A percentile compares a stretch with the other conserved stretches of the same genome.
These are phyloP conservation scores for Pocillopora meandrina DNA, from an alignment of 92 coral and sea anemone species.

Conservation along the genomic window DNA sequence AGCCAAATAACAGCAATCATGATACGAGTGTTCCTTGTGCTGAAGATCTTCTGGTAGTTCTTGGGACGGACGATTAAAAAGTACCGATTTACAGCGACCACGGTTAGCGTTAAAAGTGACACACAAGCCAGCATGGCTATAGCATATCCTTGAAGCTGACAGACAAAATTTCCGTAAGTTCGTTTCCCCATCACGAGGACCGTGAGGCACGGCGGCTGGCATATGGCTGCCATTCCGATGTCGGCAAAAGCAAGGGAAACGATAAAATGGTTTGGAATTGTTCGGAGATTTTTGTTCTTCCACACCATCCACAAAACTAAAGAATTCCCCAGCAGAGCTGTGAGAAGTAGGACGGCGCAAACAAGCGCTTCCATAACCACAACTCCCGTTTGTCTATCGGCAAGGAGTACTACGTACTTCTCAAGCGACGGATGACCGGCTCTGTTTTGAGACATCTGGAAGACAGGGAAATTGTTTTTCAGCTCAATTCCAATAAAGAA, in stretches of 20 bases:
- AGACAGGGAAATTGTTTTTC: too few species aligned
- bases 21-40: slow-evolving; percentile 56
- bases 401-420: slow-evolving; percentile 50
- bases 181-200: slow-evolving; percentile 71
- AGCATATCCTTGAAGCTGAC: slow-evolving; percentile 78
- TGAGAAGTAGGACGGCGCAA: slow-evolving; percentile 48
- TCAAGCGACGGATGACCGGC: slow-evolving; percentile 47
- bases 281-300: slow-evolving; percentile 66
- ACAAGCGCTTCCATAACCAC: slow-evolving; percentile 53
- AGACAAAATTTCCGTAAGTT: slow-evolving; percentile 74
- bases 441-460: slow-evolving; percentile 22
- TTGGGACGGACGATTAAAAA: slow-evolving; percentile 81
- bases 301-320: slow-evolving; percentile 78
- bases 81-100: slow-evolving; percentile 79
- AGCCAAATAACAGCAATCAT: slow-evolving; percentile 74
- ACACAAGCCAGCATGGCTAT: slow-evolving; percentile 71
- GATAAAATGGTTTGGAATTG: slow-evolving; percentile 75
- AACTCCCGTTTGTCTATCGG: slow-evolving; percentile 45
- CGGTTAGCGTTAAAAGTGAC: slow-evolving; percentile 71
- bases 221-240: slow-evolving; percentile 66
- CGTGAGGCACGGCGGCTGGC: slow-evolving; percentile 76
- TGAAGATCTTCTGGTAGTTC: slow-evolving; percentile 58
- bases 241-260: slow-evolving; percentile 67
- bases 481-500: background rate
- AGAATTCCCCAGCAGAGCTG: slow-evolving; percentile 66